phyloP scores from a whole-genome alignment of 2,797 vertebrate genomes.

The Gambelia wislizenii region DNA sequence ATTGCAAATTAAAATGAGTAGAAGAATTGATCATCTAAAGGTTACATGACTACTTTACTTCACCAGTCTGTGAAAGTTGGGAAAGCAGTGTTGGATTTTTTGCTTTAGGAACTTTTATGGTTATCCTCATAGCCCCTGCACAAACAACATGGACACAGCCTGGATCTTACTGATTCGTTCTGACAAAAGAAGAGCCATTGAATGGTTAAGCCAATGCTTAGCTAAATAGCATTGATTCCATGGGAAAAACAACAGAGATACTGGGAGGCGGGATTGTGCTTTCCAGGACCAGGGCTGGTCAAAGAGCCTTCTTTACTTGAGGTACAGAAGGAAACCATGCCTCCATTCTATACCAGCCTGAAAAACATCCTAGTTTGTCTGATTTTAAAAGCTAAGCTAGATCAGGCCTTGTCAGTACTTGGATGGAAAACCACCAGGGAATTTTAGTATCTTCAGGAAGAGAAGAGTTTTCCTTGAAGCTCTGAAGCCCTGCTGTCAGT shows the following conservation, averaged over 20 bases:
- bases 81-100: not conserved
- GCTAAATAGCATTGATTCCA: no score
- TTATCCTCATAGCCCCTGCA: not conserved
- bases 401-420: no score
- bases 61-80: not conserved
- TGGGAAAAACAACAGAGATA: no score
- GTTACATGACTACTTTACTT: not conserved
- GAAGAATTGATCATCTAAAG: not conserved
- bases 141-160: not conserved
- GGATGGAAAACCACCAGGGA: no score
- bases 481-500: no score
- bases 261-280: not conserved
- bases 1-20: not conserved
- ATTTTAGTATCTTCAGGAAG: no score
- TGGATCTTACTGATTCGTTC: no score
- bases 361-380: no score
- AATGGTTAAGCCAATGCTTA: no score
- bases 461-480: no score
- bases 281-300: not conserved
- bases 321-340: not conserved
- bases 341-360: not conserved
- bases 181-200: no score
- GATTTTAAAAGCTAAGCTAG: no score
- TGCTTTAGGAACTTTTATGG: not conserved
- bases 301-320: not conserved